phyloP scores from a whole-genome alignment of 2,797 vertebrate genomes.

The Sciurus carolinensis region DNA sequence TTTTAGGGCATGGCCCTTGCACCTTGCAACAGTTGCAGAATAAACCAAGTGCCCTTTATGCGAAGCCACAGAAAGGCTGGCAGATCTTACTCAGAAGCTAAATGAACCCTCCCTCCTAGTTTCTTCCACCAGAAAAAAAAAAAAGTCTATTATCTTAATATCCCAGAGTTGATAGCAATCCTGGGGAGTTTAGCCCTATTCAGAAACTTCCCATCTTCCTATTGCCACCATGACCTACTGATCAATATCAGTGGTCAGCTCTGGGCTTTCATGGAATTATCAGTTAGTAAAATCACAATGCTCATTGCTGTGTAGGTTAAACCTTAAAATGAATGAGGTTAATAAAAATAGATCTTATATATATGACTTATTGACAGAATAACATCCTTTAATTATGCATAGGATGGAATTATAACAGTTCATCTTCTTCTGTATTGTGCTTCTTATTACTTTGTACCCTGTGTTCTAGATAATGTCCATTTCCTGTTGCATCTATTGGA shows the following conservation, averaged over 20 bases:
- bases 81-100: background rate
- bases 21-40: background rate
- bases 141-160: background rate
- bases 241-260: background rate
- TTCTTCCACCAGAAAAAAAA: background rate
- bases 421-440: background rate
- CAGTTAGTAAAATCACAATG: slow-evolving; percentile 50
- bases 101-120: background rate
- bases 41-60: background rate
- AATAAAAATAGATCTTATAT: slow-evolving; percentile 64
- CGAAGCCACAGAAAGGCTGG: background rate
- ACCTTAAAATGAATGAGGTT: slow-evolving; percentile 69
- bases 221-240: background rate
- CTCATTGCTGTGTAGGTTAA: background rate
- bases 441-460: slow-evolving; percentile 19
- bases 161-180: background rate
- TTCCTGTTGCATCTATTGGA: background rate
- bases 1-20: slow-evolving; percentile 17
- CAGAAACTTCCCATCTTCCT: slow-evolving; percentile 55
- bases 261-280: slow-evolving; percentile 41
- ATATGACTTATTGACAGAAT: slow-evolving; percentile 19
- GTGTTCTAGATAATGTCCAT: background rate
- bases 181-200: background rate
- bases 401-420: background rate
- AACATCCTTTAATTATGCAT: slow-evolving; percentile 47